phyloP scores from a whole-genome alignment of 2,888 invertebrate species.

The Octodonta nipae region DNA sequence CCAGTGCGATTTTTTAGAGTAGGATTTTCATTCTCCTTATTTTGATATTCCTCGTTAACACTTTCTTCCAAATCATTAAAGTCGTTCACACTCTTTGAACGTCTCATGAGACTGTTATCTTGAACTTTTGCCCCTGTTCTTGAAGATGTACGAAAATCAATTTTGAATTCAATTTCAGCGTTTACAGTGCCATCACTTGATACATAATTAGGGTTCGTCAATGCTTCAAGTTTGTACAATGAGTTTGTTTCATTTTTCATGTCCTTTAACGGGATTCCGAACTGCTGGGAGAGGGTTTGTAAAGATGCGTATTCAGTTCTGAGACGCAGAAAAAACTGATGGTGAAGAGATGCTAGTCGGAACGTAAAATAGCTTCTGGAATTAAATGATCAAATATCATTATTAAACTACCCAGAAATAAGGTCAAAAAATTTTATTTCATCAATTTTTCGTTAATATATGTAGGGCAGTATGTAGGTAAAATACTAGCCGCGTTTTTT shows the following conservation, averaged over 20 bases:
- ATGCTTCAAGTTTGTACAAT: constrained; percentile 30
- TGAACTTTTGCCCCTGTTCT: constrained; percentile 9
- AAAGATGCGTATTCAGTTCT: constrained; percentile 59
- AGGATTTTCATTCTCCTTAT: constrained; percentile 59
- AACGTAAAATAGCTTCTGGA: constrained; percentile 60
- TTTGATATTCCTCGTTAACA: constrained; percentile 44
- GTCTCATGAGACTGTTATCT: constrained; percentile 31
- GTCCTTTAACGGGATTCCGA: constrained; percentile 42
- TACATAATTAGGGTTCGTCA: constrained; percentile 24
- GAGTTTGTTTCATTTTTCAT: constrained; percentile 36
- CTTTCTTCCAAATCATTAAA: constrained; percentile 30
- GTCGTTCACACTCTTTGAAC: constrained; percentile 40
- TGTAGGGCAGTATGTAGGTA: too few species aligned
- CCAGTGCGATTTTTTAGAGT: constrained; percentile 19
- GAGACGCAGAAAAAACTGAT: constrained; percentile 59
- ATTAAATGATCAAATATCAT: too few species aligned
- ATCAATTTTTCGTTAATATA: too few species aligned
- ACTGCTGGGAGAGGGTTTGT: constrained; percentile 47
- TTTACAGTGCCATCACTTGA: constrained; percentile 20
- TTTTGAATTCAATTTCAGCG: constrained; percentile 32
- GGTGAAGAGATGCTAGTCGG: constrained; percentile 63
- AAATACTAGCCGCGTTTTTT: too few species aligned
- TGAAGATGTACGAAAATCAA: constrained; percentile 29
- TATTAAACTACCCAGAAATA: constrained; percentile 1
- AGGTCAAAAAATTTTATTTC: constrained; percentile 1